These are phyloP conservation scores for Emydura subglobosa DNA, from an alignment of 2,113 vertebrate species.

Conservation along the genomic window DNA sequence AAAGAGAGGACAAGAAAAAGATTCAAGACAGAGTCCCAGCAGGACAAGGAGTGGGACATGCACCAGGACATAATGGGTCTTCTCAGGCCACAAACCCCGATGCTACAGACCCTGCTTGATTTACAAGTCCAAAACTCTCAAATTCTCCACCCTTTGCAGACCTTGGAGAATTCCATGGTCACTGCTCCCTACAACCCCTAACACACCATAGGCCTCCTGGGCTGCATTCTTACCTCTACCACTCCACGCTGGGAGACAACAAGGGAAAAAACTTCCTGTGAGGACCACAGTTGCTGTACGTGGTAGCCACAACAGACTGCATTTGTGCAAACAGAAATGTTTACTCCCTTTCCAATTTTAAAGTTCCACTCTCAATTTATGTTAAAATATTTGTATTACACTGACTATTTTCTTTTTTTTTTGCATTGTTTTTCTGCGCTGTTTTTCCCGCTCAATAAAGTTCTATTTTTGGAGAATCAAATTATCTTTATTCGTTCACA, in stretches of 20 bases:
- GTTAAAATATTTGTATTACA: not conserved
- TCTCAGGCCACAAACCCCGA: not conserved
- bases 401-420: too few species aligned
- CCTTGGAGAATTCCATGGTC: too few species aligned
- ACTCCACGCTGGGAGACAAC: not conserved
- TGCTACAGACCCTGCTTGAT: not conserved
- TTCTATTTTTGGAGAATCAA: not conserved
- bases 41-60: not conserved
- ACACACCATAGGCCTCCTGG: too few species aligned
- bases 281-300: not conserved
- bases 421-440: too few species aligned
- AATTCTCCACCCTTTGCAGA: not conserved
- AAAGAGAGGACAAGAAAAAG: too few species aligned
- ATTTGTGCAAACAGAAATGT: not conserved
- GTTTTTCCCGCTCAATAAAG: not conserved
- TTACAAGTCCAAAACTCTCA: not conserved
- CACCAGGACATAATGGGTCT: not conserved
- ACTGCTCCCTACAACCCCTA: too few species aligned
- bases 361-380: not conserved
- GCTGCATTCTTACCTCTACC: not conserved
- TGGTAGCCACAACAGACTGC: not conserved
- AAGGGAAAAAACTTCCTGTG: not conserved
- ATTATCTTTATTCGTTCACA: not conserved
- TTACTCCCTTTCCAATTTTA: not conserved
- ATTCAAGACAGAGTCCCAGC: not conserved